Evolutionary conservation across 2,888 invertebrate genomes (phyloP), one percentile per base, ranked within the genome.

Genomic region (Melolontha melolontha): DNA sequence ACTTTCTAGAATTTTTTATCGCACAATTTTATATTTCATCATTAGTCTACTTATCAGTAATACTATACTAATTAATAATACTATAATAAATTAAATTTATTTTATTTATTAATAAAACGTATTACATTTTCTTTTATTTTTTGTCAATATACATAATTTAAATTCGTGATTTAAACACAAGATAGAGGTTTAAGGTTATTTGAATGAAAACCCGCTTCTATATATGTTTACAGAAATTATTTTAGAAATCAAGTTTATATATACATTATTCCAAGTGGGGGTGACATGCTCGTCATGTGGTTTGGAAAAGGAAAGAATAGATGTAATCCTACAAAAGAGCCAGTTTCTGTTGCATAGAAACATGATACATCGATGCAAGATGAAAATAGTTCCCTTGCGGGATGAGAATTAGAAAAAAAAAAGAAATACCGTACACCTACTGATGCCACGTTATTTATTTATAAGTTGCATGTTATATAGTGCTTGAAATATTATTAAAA

Each of bases 231-330:
- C 47, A 39, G 50, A 59, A 57, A 57, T 57, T 59, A 66, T 57
- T 66, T 66, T 59, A 47, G 50, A 59, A 66, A 66, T 57, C 66
- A 66, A 59, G 66, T 57, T 40, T 27, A 40, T 55, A 47, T 66
- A 59, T 62, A 47, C 16, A 34, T 47, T 47, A 34, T 47, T 47
- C 59, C 27, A 66, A 51, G 59, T 57, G 59, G 66, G 66, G 66
- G 59, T 66, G 66, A 49, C 51, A 59, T 47, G 16, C 27, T 12
- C 64, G 22, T 49, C 50, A 47, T 62, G 47, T 34, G 47, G 16
- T 44, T 59, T 10, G 16, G 7, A 29, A 62, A 14, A 7, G 27
- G 29, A 29, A 52, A 14, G 14, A 22, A 22, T 22, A 22, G 51
- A 34, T 34, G 0, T 4, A n/a, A 29, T 14, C 8, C 34, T 1